Conservation (phyloP, 2,797 vertebrate genomes). For the Mormyrus proboscirostris region DNA sequence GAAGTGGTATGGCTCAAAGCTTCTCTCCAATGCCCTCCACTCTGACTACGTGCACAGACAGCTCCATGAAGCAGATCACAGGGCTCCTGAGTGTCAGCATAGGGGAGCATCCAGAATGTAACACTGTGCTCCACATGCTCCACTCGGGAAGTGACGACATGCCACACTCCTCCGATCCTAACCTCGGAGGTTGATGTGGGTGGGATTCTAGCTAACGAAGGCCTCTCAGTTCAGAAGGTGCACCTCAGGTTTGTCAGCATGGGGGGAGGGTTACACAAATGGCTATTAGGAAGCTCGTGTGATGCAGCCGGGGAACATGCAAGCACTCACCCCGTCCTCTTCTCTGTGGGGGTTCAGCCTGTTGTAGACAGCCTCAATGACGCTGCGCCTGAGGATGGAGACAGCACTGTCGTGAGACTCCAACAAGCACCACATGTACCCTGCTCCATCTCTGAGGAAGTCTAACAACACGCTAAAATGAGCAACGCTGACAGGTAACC, state of each 20-base stretch:
- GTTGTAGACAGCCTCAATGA: constrained; percentile 96
- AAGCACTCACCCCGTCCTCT: constrained; percentile 88
- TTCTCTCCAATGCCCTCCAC: not conserved
- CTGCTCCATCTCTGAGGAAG: not conserved
- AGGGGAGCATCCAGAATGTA: not conserved
- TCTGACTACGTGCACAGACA: constrained; percentile 10
- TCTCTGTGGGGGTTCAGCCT: constrained; percentile 94
- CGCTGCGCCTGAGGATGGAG: constrained; percentile 72
- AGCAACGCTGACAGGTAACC: not conserved
- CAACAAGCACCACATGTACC: not conserved
- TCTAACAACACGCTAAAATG: not conserved
- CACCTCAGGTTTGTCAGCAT: constrained; percentile 1
- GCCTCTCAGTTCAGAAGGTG: not conserved
- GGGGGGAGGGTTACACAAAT: not conserved
- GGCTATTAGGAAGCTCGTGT: not conserved
- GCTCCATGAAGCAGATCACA: not conserved
- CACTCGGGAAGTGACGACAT: constrained; percentile 6
- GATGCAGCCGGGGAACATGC: not conserved
- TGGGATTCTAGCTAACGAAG: not conserved
- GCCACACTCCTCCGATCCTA: not conserved
- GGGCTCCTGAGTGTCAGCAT: not conserved
- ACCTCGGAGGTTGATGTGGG: not conserved
- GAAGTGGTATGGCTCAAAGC: not conserved
- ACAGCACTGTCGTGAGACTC: not conserved
- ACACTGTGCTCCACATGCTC: constrained; percentile 12